Evolutionary conservation across 2,797 vertebrate genomes (phyloP).

Genomic region (Coreius guichenoti): DNA sequence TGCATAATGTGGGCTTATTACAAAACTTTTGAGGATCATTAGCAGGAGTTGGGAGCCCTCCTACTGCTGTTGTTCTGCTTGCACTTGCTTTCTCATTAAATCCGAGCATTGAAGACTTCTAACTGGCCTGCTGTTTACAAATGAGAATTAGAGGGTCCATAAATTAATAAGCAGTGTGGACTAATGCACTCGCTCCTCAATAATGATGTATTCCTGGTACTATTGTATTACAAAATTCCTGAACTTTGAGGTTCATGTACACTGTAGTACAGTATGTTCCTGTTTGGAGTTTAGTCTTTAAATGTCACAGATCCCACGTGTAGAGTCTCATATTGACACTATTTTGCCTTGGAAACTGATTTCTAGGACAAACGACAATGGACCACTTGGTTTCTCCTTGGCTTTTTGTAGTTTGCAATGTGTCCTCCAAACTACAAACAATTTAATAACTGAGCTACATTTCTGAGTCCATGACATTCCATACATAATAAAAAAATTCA

Average conservation of each 20-base stretch:
- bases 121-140: constrained; percentile 29
- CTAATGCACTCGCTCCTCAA: constrained; percentile 23
- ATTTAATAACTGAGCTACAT: neutral
- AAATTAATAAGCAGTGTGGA: constrained; percentile 42
- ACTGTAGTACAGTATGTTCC: neutral
- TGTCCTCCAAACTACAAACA: neutral
- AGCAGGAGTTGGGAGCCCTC: constrained; percentile 29
- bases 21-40: constrained; percentile 39
- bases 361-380: neutral
- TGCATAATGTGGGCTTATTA: constrained; percentile 45
- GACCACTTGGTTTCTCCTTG: neutral
- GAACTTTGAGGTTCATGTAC: constrained; percentile 11
- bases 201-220: constrained; percentile 25
- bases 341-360: neutral
- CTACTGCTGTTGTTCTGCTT: constrained; percentile 48
- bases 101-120: constrained; percentile 24
- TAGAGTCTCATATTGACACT: neutral
- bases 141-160: constrained; percentile 37
- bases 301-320: neutral
- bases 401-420: neutral
- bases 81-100: constrained; percentile 51
- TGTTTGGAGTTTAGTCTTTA: constrained; percentile 11
- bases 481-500: neutral
- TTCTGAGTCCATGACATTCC: neutral
- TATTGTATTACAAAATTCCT: constrained; percentile 15